These are phyloP conservation scores for Hypercompe scribonia DNA, from an alignment of 2,888 invertebrate genomes.

Conservation along the genomic window DNA sequence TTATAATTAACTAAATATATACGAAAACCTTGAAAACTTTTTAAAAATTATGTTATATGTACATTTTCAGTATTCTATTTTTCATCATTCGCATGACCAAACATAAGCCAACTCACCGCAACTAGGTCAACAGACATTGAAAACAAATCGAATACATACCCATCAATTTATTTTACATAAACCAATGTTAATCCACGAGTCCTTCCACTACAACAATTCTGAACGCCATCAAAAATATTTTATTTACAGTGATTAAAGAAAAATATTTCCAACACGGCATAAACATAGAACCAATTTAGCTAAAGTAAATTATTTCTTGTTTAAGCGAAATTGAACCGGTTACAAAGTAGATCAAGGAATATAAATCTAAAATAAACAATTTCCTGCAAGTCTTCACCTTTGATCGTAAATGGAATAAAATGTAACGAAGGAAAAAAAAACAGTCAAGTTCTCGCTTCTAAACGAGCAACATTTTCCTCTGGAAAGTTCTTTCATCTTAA, in stretches of 20 bases:
- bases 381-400: conserved; percentile 54
- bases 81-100: conserved; percentile 39
- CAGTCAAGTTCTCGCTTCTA: conserved; percentile 47
- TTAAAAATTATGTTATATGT: conserved; percentile 13
- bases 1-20: no score
- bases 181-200: conserved; percentile 53
- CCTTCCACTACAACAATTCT: conserved; percentile 55
- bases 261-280: not conserved
- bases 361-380: conserved; percentile 54
- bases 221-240: conserved; percentile 33
- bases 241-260: conserved; percentile 16
- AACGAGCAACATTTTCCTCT: conserved; percentile 50
- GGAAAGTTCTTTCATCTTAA: conserved; percentile 62
- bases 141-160: conserved; percentile 42
- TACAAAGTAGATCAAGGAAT: conserved; percentile 29
- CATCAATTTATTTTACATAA: conserved; percentile 44
- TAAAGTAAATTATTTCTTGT: conserved; percentile 7
- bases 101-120: conserved; percentile 33
- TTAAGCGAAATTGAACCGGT: conserved; percentile 29
- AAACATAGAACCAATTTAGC: not conserved
- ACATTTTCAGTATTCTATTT: conserved; percentile 36
- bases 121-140: conserved; percentile 42
- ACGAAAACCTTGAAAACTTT: not conserved
- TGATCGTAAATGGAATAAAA: conserved; percentile 65
- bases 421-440: conserved; percentile 65